Base-by-base conservation (phyloP, 2,797 vertebrate species). In the Chaetophractus vellerosus region DNA sequence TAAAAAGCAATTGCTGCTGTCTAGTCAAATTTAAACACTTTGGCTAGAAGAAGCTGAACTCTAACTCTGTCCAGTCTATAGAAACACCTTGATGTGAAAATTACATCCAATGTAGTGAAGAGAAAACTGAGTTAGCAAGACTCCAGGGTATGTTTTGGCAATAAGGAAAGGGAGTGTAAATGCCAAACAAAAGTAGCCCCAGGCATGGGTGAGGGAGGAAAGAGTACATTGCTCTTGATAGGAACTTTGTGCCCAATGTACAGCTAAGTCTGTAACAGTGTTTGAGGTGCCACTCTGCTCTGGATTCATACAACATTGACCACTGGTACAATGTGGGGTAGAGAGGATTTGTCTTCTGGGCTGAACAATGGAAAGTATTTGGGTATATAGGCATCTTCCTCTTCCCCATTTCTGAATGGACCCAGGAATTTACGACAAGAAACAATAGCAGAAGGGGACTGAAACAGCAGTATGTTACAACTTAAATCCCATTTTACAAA, bases 1-100 rank as follows among this genome's bases (percentile, higher is more conserved):
- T 99, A 99, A 99, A 99, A 98, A 98, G 98, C 98, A 97, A 97
- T 98, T 97, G 98, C 97, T 97, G 96, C 96, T 98, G 98, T 98
- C 98, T 98, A 93, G 97, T 98, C 97, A 97, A 91, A 98, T 98
- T 98, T 98, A 98, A 98, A 97, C 96, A 97, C 96, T 96, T 71
- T 95, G 93, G 91, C 96, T 95, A 95, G 94, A 98, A 97, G 94
- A 97, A 98, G 91, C 93, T 93, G 96, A 98, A 96, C 97, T 96
- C 93, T 95, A 94, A 88, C 96, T 97, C 90, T 97, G 97, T 96
- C 97, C 96, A 94, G 90, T 98, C 75, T 97, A 94, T 97, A 97
- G 97, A 98, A 98, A 78, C 93, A 97, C 89, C 90, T 96, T 90
- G 38, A 93, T 96, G 94, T 97, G 96, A 97, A 97, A 98, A 97